Percentiles rank a stretch among this genome's conserved stretches.
phyloP scores from a whole-genome alignment of 2,113 vertebrate genomes.

The Taurulus bubalis region DNA sequence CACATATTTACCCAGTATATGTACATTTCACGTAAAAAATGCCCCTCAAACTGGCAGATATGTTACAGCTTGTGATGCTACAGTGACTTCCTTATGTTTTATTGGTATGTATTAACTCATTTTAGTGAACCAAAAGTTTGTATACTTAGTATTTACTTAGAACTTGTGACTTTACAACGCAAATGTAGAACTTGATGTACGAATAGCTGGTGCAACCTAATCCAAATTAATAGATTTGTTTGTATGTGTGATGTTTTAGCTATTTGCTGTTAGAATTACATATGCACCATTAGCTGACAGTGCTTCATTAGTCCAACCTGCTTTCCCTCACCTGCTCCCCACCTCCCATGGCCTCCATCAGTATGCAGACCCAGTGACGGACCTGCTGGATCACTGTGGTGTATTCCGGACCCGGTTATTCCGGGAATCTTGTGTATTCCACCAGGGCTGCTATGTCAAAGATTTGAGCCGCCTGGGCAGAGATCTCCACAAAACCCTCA shows the following conservation, averaged over 20 bases:
- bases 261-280: background rate
- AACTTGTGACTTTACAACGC: background rate
- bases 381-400: slow-evolving; percentile 88
- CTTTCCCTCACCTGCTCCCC: slow-evolving; percentile 9
- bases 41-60: background rate
- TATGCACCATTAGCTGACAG: background rate
- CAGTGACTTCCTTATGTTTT: background rate
- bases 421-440: slow-evolving; percentile 93
- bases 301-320: slow-evolving; percentile 34
- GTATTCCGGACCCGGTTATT: slow-evolving; percentile 90
- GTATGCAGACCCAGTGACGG: slow-evolving; percentile 92
- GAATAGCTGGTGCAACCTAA: background rate
- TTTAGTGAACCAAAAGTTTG: background rate
- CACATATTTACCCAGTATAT: background rate
- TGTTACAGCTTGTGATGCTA: background rate
- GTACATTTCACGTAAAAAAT: background rate
- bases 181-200: background rate
- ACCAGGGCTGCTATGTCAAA: slow-evolving; percentile 93
- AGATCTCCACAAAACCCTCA: slow-evolving; percentile 89
- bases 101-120: no score
- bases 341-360: slow-evolving; percentile 50
- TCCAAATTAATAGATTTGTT: background rate
- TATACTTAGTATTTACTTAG: background rate
- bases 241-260: background rate
- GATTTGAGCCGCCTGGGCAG: slow-evolving; percentile 90